Evolutionary conservation across 2,113 vertebrate species (phyloP).

Genomic region (Tupaia tana): DNA sequence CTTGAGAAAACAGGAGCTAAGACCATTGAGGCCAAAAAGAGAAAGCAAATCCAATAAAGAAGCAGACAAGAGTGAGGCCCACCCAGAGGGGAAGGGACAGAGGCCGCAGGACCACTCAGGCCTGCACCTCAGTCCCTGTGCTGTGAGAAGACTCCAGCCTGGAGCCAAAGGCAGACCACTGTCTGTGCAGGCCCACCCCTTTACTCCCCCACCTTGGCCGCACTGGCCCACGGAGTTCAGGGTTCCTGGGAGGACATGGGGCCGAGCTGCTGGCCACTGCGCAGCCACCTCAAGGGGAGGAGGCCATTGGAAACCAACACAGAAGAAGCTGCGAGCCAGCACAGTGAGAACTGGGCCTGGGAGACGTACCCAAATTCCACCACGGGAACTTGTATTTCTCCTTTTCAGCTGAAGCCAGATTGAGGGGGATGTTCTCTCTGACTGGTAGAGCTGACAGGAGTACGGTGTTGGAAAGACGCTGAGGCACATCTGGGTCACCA

Average conservation of each 20-base stretch:
- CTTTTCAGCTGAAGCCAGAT: not conserved
- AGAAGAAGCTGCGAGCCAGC: not conserved
- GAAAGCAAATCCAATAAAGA: not conserved
- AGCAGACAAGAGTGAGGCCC: too few species aligned
- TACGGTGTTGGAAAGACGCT: not conserved
- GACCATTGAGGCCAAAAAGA: not conserved
- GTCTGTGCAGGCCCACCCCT: not conserved
- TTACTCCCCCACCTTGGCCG: not conserved
- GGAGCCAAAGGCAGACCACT: too few species aligned
- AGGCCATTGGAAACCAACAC: not conserved
- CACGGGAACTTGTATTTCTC: not conserved
- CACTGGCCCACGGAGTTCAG: not conserved
- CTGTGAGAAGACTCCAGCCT: not conserved
- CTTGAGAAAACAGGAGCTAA: not conserved
- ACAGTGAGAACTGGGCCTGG: not conserved
- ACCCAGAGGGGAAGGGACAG: too few species aligned
- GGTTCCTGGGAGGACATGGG: not conserved
- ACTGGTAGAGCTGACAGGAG: not conserved
- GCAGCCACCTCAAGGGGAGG: not conserved
- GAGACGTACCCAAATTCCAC: too few species aligned
- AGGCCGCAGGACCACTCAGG: rapidly evolving
- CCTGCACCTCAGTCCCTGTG: not conserved
- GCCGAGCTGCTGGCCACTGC: not conserved
- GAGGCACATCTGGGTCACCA: not conserved
- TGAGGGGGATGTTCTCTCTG: not conserved